phyloP scores from a whole-genome alignment of 2,113 vertebrate genomes.

The Neodon shergylaensis region DNA sequence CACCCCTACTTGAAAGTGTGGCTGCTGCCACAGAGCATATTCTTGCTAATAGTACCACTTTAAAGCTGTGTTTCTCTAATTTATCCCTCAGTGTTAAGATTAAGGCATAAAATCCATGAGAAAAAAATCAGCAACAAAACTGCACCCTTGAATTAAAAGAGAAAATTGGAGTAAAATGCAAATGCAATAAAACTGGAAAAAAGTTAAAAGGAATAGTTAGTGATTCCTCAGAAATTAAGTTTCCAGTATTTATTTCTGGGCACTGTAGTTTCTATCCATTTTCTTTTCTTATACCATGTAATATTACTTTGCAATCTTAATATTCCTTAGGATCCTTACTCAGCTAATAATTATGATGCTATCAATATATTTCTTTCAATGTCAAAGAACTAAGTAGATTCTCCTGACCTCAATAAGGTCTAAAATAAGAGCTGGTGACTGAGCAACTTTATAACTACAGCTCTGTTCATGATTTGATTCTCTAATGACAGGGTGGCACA shows the following conservation, averaged over 20 bases:
- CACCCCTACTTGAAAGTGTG: neutral
- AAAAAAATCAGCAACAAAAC: neutral
- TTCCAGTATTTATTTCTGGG: neutral
- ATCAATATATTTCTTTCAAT: neutral
- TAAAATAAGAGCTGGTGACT: neutral
- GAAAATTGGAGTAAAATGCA: neutral
- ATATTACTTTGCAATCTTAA: neutral
- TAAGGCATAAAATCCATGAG: neutral
- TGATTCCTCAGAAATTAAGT: neutral
- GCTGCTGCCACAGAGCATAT: neutral
- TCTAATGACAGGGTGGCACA: neutral
- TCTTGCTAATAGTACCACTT: neutral
- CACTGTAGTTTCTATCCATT: neutral
- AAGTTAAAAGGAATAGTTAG: neutral
- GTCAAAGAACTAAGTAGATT: neutral
- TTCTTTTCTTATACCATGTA: neutral
- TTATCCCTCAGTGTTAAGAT: neutral
- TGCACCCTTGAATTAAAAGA: slow-evolving; percentile 23
- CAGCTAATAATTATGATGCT: neutral
- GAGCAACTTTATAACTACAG: neutral
- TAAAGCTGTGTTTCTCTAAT: neutral
- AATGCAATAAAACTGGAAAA: neutral
- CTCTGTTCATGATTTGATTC: neutral
- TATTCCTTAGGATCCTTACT: neutral
- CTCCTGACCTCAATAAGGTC: neutral